Evolutionary conservation across 2,888 invertebrate genomes (phyloP), one percentile per base, ranked within the genome.

Genomic region (Lithophane semibrunnea): DNA sequence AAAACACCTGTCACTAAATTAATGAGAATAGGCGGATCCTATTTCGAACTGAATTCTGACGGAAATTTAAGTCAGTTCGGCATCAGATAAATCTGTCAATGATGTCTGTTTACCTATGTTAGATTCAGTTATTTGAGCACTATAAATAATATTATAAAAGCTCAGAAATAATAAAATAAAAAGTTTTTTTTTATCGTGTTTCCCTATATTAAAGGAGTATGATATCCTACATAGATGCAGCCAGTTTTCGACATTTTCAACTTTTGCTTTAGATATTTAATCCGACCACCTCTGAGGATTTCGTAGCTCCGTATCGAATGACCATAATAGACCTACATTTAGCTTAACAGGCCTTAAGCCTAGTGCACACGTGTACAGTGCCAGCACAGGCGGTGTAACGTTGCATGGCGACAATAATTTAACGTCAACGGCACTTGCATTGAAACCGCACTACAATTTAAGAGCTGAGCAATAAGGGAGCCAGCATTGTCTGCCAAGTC

Each of bases 391-490:
- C 94, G 92, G 95, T 94, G 95, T 95, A 93, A 94, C 94, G 94
- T 94, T 93, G 92, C 93, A 93, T 92, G 92, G 94, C 91, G 94
- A 95, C 96, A 95, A 96, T 96, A 96, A 96, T 95, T 96, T 96
- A 95, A 95, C 94, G 95, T 96, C 96, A 94, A 91, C 90, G 92
- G 94, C 95, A 95, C 95, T 94, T 95, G 96, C 96, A 96, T 96
- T 96, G 95, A 95, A 95, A 96, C 96, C 96, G 90, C 95, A 93
- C 90, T 91, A 94, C 96, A 95, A 96, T 96, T 96, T 96, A 96
- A 96, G 96, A 94, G 94, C 96, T 92, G 92, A 94, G 96, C 95
- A 95, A 96, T 96, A 96, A 96, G 95, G 95, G 95, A 94, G 93
- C 93, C 93, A 90, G 93, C 94, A 95, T 96, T 95, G 94, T 95